Evolutionary conservation across 2,113 vertebrate species (phyloP).

Genomic region (Salvelinus namaycush): DNA sequence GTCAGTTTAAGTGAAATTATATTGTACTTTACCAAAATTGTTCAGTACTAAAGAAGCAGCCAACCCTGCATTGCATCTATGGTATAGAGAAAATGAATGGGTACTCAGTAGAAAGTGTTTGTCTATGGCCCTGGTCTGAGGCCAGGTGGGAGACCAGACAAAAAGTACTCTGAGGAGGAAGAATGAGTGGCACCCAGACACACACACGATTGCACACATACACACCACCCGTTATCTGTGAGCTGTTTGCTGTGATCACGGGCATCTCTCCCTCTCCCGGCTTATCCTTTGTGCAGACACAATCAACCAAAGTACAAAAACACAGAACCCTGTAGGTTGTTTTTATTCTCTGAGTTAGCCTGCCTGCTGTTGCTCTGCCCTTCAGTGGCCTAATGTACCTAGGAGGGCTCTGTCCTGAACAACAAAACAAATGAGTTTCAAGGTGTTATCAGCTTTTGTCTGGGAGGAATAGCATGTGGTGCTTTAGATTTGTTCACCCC

Average conservation of each 20-base stretch:
- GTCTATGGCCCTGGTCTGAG: neutral
- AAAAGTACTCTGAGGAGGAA: neutral
- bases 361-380: constrained; percentile 1
- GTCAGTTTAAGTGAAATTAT: too few relatives aligned
- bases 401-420: neutral
- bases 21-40: neutral
- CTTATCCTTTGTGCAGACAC: neutral
- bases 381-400: neutral
- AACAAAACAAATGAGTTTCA: neutral
- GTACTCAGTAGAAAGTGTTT: neutral
- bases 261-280: neutral
- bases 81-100: too few relatives aligned
- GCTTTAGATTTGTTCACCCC: neutral
- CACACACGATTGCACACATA: neutral
- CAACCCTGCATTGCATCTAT: too few relatives aligned
- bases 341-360: constrained; percentile 10
- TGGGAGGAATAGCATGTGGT: neutral
- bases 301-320: constrained; percentile 2
- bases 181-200: neutral
- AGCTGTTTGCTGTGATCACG: neutral
- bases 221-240: too few relatives aligned
- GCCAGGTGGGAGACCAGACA: neutral
- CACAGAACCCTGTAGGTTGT: constrained; percentile 12
- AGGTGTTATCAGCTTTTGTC: neutral
- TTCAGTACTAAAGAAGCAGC: neutral